Evolutionary conservation across 2,888 invertebrate genomes (phyloP).

Genomic region (Trichopoda pennipes): DNA sequence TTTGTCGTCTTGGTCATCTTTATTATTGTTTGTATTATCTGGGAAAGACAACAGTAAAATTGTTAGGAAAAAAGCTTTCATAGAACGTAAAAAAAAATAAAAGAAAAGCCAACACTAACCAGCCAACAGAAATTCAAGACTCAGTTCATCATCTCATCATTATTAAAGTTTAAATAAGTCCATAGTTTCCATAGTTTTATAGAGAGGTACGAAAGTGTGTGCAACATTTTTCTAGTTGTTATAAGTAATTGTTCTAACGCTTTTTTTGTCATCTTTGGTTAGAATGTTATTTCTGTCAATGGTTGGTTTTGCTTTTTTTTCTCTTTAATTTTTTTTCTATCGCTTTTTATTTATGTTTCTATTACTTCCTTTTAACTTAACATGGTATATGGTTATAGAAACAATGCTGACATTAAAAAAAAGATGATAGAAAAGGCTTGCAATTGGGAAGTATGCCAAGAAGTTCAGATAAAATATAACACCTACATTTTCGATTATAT

Average conservation of each 20-base stretch:
- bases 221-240: conserved; percentile 68
- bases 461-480: background rate
- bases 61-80: conserved; percentile 18
- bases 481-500: background rate
- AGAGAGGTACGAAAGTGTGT: conserved; percentile 59
- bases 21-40: conserved; percentile 23
- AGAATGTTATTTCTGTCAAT: conserved; percentile 62
- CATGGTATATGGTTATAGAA: conserved; percentile 37
- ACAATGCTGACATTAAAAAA: conserved; percentile 5
- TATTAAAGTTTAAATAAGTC: conserved; percentile 45
- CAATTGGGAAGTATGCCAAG: conserved; percentile 35
- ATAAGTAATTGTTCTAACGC: conserved; percentile 69
- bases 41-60: conserved; percentile 11
- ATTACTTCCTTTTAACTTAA: conserved; percentile 43
- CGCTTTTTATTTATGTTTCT: conserved; percentile 20
- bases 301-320: conserved; percentile 12
- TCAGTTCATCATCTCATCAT: conserved; percentile 64
- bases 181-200: background rate
- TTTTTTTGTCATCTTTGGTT: conserved; percentile 68
- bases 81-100: background rate
- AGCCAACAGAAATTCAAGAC: conserved; percentile 10
- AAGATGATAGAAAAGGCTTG: background rate
- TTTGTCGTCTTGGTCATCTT: conserved; percentile 35
- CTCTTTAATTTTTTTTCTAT: conserved; percentile 2
- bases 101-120: background rate